Conservation (phyloP, 1,140 invertebrate genomes). For the Planococcus citri region DNA sequence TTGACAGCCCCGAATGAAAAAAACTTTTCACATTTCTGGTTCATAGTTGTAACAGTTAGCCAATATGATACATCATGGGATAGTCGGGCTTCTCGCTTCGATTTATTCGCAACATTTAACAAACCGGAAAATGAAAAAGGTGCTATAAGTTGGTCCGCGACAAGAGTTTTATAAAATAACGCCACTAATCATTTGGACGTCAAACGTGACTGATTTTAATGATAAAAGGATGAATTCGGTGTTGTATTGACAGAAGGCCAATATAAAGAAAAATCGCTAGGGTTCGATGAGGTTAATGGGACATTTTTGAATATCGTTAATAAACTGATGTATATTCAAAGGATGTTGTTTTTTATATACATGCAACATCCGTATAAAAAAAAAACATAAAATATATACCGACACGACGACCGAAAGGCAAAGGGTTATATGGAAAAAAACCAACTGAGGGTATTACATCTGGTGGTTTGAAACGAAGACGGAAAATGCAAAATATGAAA, state of each 20-base stretch:
- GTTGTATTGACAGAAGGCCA: slow-evolving; percentile 19
- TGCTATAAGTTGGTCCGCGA: not conserved
- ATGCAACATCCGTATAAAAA: slow-evolving; percentile 11
- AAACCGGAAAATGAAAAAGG: not conserved
- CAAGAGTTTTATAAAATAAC: not conserved
- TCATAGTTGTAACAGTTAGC: no score
- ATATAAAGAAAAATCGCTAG: slow-evolving; percentile 14
- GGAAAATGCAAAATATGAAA: slow-evolving; percentile 20
- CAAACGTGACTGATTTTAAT: slow-evolving; percentile 20
- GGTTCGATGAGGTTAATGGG: slow-evolving; percentile 19
- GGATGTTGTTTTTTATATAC: slow-evolving; percentile 16
- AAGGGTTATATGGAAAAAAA: slow-evolving; percentile 8
- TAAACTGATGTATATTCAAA: slow-evolving; percentile 20
- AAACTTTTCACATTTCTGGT: no score
- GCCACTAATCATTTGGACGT: slow-evolving; percentile 15
- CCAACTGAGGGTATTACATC: slow-evolving; percentile 12
- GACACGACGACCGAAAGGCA: not conserved
- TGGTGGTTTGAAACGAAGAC: slow-evolving; percentile 14
- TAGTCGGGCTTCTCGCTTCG: not conserved
- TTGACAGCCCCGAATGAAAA: no score
- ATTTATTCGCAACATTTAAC: not conserved
- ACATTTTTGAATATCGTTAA: slow-evolving; percentile 20
- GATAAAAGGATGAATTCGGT: slow-evolving; percentile 14
- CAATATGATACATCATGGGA: no score
- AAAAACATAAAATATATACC: slow-evolving; percentile 8